Evolutionary conservation across 2,113 vertebrate genomes (phyloP), one percentile per base, ranked within the genome.

Genomic region (Amazona guildingii): DNA sequence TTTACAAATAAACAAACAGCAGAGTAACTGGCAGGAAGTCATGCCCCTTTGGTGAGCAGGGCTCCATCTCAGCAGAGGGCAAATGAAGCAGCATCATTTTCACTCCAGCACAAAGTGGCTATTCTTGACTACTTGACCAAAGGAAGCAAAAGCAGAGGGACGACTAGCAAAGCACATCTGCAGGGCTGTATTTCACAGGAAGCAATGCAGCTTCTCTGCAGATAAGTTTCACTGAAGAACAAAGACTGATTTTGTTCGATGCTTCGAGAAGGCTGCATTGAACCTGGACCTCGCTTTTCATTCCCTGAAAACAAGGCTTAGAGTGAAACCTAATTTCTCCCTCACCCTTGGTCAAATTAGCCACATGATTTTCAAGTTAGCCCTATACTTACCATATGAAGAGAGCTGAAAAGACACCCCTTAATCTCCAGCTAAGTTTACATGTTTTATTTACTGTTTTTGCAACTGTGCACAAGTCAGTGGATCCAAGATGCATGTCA

Each of bases 171-270:
- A 44, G 97, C 96, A 97, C 97, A 96, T 97, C 97, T 98, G 97
- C 95, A 85, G 89, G 93, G 66, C 97, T 91, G 80, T 79, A 91
- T 98, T 97, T 96, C 97, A 97, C 97, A 98, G 98, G 98, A 98
- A 98, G 97, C 75, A 85, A 84, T 16, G 85, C 73, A 88, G 96
- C 93, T 98, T 96, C 93, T 97, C 91, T 70, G 75, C 97, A 98
- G 98, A 98, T 98, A 98, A 96, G 94, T 98, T 98, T 98, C 98
- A 97, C 67, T 20, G 51, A 91, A 59, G 94, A 97, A 98, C 98
- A 98, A 98, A 98, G 98, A 75, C 52, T 64, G 94, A 96, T 97
- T 98, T 97, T 98, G 98, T 98, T 97, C 91, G 33, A 15, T 5
- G 52, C 51, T 88, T 92, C 17, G 20, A 96, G 97, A 98, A 96